Conservation (phyloP, 2,113 vertebrate genomes). For the Dascyllus trimaculatus region DNA sequence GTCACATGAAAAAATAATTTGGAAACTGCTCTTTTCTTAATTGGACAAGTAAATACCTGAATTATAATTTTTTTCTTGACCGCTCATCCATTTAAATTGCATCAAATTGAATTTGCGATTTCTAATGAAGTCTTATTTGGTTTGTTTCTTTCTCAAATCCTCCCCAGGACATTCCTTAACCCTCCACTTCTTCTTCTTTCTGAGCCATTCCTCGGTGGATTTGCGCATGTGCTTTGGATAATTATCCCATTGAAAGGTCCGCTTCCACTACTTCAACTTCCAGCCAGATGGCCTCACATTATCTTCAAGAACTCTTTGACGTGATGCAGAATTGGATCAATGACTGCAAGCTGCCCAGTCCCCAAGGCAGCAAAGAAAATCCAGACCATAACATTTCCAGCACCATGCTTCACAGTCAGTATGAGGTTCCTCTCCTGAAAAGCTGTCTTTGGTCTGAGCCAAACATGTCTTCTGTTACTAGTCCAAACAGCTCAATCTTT, state of each 20-base stretch:
- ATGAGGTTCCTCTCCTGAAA: not conserved
- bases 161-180: not conserved
- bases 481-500: not conserved
- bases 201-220: not conserved
- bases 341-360: not conserved
- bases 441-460: not conserved
- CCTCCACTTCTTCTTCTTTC: not conserved
- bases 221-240: not conserved
- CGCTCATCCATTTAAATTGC: not conserved
- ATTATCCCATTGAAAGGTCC: not conserved
- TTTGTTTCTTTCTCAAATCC: not conserved
- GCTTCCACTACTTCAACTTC: not conserved
- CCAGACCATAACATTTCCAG: not conserved
- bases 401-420: not conserved
- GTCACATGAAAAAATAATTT: not conserved
- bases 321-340: not conserved
- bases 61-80: too few species aligned
- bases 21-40: not conserved
- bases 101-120: not conserved
- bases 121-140: too few species aligned
- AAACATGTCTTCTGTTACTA: not conserved
- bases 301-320: slow-evolving; percentile 1
- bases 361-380: not conserved
- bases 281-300: not conserved
- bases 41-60: not conserved